These are phyloP conservation scores for Phymorhynchus buccinoides DNA, from an alignment of 1,140 invertebrate species.

Conservation along the genomic window DNA sequence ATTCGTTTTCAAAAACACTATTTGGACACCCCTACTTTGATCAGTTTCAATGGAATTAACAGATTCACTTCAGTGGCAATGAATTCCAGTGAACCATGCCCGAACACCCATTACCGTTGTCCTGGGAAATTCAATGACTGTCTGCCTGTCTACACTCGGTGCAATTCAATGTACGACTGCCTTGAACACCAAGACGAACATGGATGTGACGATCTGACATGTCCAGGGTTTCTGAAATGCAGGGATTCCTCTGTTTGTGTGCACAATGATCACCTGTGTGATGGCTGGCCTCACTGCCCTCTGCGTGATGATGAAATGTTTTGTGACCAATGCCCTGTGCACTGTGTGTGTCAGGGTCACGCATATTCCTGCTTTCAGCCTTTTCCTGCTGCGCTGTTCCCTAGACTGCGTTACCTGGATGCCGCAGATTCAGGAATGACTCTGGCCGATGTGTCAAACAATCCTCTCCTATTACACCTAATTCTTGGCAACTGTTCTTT, in stretches of 20 bases:
- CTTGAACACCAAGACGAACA: not conserved
- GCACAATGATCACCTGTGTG: slow-evolving; percentile 13
- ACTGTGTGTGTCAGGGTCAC: slow-evolving; percentile 27
- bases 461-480: slow-evolving; percentile 8
- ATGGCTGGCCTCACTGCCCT: slow-evolving; percentile 29
- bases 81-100: not conserved
- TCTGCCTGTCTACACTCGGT: slow-evolving; percentile 18
- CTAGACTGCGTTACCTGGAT: slow-evolving; percentile 26
- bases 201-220: slow-evolving; percentile 1
- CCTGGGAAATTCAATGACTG: slow-evolving; percentile 1
- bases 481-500: slow-evolving; percentile 1
- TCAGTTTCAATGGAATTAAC: slow-evolving; percentile 2
- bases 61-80: not conserved
- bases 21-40: not conserved
- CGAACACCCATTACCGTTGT: slow-evolving; percentile 14
- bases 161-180: slow-evolving; percentile 31
- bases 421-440: not conserved
- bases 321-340: slow-evolving; percentile 36
- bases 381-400: not conserved
- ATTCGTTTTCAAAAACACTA: not conserved
- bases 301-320: slow-evolving; percentile 37
- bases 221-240: slow-evolving; percentile 19
- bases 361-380: slow-evolving; percentile 12
- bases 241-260: not conserved
- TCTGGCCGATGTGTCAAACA: not conserved